Evolutionary conservation across 2,797 vertebrate species (phyloP).

Genomic region (Neosilurus hyrtlii): DNA sequence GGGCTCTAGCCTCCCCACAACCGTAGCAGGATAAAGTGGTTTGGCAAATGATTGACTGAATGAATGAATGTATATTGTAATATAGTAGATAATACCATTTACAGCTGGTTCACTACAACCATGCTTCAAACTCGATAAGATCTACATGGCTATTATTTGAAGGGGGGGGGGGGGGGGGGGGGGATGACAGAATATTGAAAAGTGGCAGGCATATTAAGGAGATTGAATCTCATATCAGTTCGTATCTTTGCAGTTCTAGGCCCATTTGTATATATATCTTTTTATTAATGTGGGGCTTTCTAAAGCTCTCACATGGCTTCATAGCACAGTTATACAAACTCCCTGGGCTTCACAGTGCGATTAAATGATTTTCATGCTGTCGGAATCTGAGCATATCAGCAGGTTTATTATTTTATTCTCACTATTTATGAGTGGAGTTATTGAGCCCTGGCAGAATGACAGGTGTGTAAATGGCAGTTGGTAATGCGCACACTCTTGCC

Average conservation of each 20-base stretch:
- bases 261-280: background rate
- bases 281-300: background rate
- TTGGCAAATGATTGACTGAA: background rate
- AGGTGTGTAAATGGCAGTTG: conserved; percentile 44
- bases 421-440: conserved; percentile 45
- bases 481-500: conserved; percentile 24
- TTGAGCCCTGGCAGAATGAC: conserved; percentile 26
- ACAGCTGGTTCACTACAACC: background rate
- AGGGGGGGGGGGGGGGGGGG: too few relatives aligned
- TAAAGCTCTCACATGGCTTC: conserved; percentile 15
- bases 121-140: background rate
- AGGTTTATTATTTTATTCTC: conserved; percentile 47
- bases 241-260: background rate
- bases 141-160: background rate
- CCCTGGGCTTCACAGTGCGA: conserved; percentile 16
- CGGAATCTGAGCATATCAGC: conserved; percentile 28
- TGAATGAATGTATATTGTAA: background rate
- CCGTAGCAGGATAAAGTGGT: too few relatives aligned
- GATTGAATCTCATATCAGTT: background rate
- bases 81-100: background rate
- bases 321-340: background rate
- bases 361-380: conserved; percentile 21
- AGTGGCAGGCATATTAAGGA: background rate
- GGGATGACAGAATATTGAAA: background rate
- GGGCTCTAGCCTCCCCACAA: too few relatives aligned